Base-by-base conservation (phyloP, 2,113 vertebrate genomes). In the Podarcis raffonei region DNA sequence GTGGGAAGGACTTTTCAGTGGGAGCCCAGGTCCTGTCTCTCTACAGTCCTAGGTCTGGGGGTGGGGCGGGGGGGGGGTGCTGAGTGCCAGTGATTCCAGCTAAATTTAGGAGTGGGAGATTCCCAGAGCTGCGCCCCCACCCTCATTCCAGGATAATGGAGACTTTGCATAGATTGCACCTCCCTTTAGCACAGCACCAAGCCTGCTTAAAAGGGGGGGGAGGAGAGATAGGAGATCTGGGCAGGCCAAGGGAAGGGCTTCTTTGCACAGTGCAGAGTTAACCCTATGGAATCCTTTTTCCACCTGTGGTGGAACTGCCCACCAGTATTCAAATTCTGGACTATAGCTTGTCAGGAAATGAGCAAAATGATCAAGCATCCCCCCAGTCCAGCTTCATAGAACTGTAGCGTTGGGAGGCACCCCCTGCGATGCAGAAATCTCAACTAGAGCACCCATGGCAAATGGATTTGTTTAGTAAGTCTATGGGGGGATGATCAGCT, bases 61-160 rank as follows among this genome's bases (percentile, higher is more conserved):
- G 23, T 6, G 1, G 1, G 16, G 39, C 15, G 39, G 1, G 82
- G 3, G 18, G 25, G 42, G 42, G 6, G 7, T 39, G 75, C 92
- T 83, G 86, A 87, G 89, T 65, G 0, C 72, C 3, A 48, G 0
- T 4, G 1, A 57, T 0, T 87, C 85, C 35, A 0, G 74, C 11
- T 48, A 6, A 0, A 0, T 23, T 30, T 6, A 23, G 13, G 59
- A 83, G 32, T 9, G 11, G 15, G 80, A 84, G 42, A 13, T 71
- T 9, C 22, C 57, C 6, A 18, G 27, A 3, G 6, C 6, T 32
- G 35, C 84, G 75, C 59, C 48, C 83, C 30, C 48, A 53, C 48
- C 48, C 69, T 11, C 15, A 68, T 22, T 39, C 48, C 2, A 27
- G 4, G 22, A 35, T 35, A 22, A 35, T 5, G 32, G 11, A 35